phyloP scores from a whole-genome alignment of 2,113 vertebrate genomes.

The Parotia lawesii region DNA sequence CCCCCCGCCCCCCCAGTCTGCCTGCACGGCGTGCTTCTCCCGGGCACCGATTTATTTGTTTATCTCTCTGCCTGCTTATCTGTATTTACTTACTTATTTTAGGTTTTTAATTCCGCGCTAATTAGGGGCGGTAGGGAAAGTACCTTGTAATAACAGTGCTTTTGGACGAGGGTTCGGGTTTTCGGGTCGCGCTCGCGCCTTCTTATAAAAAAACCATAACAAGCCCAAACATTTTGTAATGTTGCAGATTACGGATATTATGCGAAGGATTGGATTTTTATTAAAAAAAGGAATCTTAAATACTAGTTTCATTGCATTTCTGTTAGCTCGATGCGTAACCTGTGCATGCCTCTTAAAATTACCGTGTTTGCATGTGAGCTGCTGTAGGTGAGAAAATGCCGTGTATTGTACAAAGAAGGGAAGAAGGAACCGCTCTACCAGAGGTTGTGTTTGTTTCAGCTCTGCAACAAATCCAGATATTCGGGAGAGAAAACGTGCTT shows the following conservation, averaged over 20 bases:
- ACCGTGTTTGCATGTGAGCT: neutral
- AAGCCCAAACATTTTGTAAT: neutral
- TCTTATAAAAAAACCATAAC: neutral
- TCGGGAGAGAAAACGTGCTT: neutral
- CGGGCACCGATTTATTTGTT: neutral
- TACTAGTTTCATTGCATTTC: neutral
- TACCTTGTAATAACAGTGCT: neutral
- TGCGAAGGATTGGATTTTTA: neutral
- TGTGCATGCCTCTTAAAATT: neutral
- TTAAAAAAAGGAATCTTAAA: neutral
- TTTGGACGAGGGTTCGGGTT: neutral
- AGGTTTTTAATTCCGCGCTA: neutral
- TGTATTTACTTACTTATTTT: neutral
- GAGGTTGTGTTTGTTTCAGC: neutral
- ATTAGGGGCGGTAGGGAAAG: neutral
- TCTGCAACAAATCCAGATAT: neutral
- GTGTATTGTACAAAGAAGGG: neutral
- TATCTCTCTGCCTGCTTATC: neutral
- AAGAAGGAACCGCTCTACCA: neutral
- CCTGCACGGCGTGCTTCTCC: neutral
- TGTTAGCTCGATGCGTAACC: neutral
- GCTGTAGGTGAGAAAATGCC: neutral
- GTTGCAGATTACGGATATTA: neutral
- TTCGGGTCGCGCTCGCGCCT: neutral
- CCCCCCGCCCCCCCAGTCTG: rapidly evolving